Percentiles rank a stretch among this genome's conserved stretches.
phyloP scores from a whole-genome alignment of 2,797 vertebrate species.

The Acrossocheilus wenchowensis region DNA sequence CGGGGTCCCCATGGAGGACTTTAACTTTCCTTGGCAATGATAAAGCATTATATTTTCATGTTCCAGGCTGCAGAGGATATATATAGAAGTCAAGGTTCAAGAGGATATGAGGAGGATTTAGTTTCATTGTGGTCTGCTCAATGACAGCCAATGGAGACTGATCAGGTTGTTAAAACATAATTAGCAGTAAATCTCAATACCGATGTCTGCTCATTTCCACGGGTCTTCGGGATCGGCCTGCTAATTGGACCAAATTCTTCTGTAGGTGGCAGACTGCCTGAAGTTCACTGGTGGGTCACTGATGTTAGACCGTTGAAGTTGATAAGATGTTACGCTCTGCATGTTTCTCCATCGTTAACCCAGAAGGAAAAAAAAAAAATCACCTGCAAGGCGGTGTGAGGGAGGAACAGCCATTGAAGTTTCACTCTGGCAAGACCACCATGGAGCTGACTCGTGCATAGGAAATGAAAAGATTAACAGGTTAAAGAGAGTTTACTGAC shows the following conservation, averaged over 20 bases:
- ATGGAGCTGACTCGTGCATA: conserved; percentile 58
- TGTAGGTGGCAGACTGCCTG: conserved; percentile 32
- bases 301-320: conserved; percentile 41
- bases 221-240: conserved; percentile 40
- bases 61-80: conserved; percentile 26
- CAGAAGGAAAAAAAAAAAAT: background rate
- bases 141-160: conserved; percentile 52
- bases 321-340: conserved; percentile 38
- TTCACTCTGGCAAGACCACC: conserved; percentile 63
- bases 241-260: conserved; percentile 61
- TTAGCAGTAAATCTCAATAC: conserved; percentile 58
- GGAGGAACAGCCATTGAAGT: conserved; percentile 12
- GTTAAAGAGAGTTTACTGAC: conserved; percentile 77
- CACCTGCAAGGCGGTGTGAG: conserved; percentile 7
- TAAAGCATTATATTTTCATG: background rate
- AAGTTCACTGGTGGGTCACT: conserved; percentile 64
- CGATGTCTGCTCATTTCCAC: conserved; percentile 46
- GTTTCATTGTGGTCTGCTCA: conserved; percentile 59
- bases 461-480: conserved; percentile 71
- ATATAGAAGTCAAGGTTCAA: conserved; percentile 46
- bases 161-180: conserved; percentile 61
- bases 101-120: conserved; percentile 49
- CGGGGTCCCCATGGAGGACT: background rate
- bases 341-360: background rate
- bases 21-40: conserved; percentile 45